These are phyloP conservation scores for Lasiurus cinereus DNA, from an alignment of 2,113 vertebrate genomes.

Conservation along the genomic window DNA sequence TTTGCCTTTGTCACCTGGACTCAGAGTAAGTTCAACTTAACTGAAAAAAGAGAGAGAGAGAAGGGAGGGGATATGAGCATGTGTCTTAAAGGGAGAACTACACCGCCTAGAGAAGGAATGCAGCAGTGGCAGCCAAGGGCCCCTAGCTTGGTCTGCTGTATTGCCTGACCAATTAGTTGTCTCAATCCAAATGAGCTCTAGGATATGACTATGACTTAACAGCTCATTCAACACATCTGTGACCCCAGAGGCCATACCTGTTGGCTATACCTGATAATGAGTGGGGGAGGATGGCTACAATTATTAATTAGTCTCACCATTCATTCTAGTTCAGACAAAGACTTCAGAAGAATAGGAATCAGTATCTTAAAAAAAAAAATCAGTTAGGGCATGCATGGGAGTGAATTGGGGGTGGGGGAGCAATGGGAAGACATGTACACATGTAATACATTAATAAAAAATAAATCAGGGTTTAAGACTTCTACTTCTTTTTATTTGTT, in stretches of 20 bases:
- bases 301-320: slow-evolving; percentile 9
- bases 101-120: slow-evolving; percentile 76
- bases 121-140: slow-evolving; percentile 65
- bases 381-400: too few relatives aligned
- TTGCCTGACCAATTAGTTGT: neutral
- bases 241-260: slow-evolving; percentile 66
- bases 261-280: slow-evolving; percentile 38
- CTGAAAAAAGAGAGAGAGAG: neutral
- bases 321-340: neutral
- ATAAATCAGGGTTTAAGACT: neutral
- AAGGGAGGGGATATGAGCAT: neutral
- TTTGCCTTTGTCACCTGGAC: slow-evolving; percentile 78
- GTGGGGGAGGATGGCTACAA: neutral
- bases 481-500: neutral
- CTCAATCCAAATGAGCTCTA: slow-evolving; percentile 4
- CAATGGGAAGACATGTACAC: too few relatives aligned
- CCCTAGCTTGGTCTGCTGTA: slow-evolving; percentile 13
- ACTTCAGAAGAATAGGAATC: slow-evolving; percentile 32
- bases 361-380: slow-evolving; percentile 34
- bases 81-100: slow-evolving; percentile 56
- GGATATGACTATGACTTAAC: slow-evolving; percentile 75
- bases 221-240: slow-evolving; percentile 80
- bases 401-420: too few relatives aligned
- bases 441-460: neutral
- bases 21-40: slow-evolving; percentile 71